Evolutionary conservation across 2,888 invertebrate genomes (phyloP).

Genomic region (Caenorhabditis sp.): DNA sequence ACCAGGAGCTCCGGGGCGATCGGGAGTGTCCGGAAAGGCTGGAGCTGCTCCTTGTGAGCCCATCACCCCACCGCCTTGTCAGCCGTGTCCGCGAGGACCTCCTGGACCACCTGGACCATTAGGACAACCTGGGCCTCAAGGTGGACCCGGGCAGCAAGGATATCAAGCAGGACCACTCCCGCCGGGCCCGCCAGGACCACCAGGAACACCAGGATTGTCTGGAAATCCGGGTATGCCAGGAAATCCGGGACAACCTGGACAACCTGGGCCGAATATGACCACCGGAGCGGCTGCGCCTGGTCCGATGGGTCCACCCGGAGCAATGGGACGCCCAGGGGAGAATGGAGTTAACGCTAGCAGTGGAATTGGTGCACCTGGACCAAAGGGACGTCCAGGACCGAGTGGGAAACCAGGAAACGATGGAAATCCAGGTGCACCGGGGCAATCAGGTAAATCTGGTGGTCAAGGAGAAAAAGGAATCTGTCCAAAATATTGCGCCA

Average conservation of each 20-base stretch:
- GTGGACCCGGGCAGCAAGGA: constrained; percentile 13
- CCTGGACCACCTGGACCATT: neutral
- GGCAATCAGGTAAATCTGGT: constrained; percentile 50
- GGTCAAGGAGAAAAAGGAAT: constrained; percentile 60
- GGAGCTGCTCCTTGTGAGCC: constrained; percentile 22
- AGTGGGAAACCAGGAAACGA: constrained; percentile 50
- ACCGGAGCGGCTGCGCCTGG: constrained; percentile 14
- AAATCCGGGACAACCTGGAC: constrained; percentile 8
- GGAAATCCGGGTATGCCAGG: constrained; percentile 17
- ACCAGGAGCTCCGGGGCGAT: constrained; percentile 43
- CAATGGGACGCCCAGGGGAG: constrained; percentile 66
- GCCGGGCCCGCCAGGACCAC: neutral
- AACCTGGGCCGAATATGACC: neutral
- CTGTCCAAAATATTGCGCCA: constrained; percentile 57
- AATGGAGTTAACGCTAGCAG: constrained; percentile 16
- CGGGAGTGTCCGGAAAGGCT: constrained; percentile 25
- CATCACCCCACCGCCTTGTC: constrained; percentile 38
- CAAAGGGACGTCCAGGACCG: constrained; percentile 55
- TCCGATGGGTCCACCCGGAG: constrained; percentile 55
- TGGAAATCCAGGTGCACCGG: constrained; percentile 50
- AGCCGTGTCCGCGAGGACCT: constrained; percentile 47
- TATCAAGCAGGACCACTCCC: neutral
- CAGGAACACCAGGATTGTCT: neutral
- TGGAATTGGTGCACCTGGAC: constrained; percentile 48
- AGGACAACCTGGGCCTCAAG: constrained; percentile 1